phyloP scores from a whole-genome alignment of 2,888 invertebrate species.

The Agapostemon virescens region DNA sequence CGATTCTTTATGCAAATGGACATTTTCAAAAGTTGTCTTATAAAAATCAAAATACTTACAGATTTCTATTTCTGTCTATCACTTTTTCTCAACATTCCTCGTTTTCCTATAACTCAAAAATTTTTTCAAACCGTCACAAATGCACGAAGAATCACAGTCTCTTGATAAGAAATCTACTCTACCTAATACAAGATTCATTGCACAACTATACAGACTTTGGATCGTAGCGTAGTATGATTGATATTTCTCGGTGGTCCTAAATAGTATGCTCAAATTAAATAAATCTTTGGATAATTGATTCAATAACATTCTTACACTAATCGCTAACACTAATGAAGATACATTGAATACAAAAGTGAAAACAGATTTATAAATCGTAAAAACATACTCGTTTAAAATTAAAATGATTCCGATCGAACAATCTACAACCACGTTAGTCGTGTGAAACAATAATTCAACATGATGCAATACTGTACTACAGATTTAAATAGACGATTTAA shows the following conservation, averaged over 20 bases:
- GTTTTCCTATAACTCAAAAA: not conserved
- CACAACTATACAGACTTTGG: constrained; percentile 70
- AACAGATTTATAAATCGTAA: not conserved
- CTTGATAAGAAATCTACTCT: not conserved
- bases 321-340: not conserved
- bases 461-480: constrained; percentile 5
- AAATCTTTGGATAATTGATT: constrained; percentile 38
- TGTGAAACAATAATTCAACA: constrained; percentile 10
- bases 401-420: not conserved
- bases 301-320: constrained; percentile 7
- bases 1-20: not conserved
- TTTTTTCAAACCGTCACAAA: not conserved
- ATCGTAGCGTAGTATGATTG: constrained; percentile 62
- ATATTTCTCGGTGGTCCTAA: constrained; percentile 25
- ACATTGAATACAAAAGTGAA: not conserved
- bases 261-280: not conserved
- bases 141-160: not conserved
- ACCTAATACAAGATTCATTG: constrained; percentile 37
- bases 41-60: not conserved
- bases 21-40: not conserved
- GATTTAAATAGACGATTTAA: not conserved
- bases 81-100: not conserved
- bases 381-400: not conserved
- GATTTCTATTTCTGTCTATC: not conserved
- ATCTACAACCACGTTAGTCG: not conserved